Conservation (phyloP, 2,888 invertebrate genomes). For the Pegoplata infirma region DNA sequence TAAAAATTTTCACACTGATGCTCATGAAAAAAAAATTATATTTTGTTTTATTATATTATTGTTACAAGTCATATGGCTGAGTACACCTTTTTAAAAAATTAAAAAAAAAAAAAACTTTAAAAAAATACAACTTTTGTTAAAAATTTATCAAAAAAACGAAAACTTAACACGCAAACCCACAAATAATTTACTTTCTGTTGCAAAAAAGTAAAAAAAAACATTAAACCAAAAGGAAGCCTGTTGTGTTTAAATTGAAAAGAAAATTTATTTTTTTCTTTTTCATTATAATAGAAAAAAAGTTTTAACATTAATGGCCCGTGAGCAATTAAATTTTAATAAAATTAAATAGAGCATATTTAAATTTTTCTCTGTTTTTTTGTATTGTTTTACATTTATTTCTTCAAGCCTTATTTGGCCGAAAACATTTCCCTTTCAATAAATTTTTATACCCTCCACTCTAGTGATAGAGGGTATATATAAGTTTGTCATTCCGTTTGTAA, state of each 20-base stretch:
- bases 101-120: background rate
- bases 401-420: background rate
- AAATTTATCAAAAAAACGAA: background rate
- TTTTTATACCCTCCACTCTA: no score
- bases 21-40: slow-evolving; percentile 38
- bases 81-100: slow-evolving; percentile 14
- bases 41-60: background rate
- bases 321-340: slow-evolving; percentile 36
- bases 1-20: slow-evolving; percentile 52
- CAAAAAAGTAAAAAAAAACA: background rate
- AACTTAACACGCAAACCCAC: slow-evolving; percentile 36
- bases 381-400: background rate
- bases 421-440: slow-evolving; percentile 39
- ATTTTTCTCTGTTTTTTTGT: slow-evolving; percentile 10
- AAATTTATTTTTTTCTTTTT: no score
- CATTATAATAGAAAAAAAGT: slow-evolving; percentile 12
- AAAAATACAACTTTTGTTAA: background rate
- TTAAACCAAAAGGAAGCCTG: slow-evolving; percentile 24
- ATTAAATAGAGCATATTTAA: slow-evolving; percentile 55
- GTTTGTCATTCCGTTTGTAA: no score
- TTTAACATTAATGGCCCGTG: slow-evolving; percentile 16
- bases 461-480: no score
- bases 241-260: background rate
- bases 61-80: slow-evolving; percentile 20
- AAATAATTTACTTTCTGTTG: background rate